Conservation (phyloP, 1,140 invertebrate genomes). For the Carcinoscorpius rotundicauda region DNA sequence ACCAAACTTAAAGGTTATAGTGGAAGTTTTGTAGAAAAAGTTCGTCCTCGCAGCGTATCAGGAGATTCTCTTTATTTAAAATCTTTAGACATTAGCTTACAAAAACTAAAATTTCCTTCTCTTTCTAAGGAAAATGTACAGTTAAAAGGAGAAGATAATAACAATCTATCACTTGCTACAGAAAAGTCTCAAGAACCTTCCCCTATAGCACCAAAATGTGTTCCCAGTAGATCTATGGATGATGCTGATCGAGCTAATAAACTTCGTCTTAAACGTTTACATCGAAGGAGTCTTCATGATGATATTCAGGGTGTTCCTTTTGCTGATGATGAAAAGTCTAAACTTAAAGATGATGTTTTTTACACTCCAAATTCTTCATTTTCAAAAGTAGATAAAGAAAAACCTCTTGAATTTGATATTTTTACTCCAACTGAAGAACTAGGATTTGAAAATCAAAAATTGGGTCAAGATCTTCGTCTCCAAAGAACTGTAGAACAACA, state of each 20-base stretch:
- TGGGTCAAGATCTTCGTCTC: slow-evolving; percentile 28
- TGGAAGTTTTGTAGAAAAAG: slow-evolving; percentile 23
- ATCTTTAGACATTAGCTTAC: slow-evolving; percentile 21
- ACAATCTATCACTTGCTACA: not conserved
- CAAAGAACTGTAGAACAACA: slow-evolving; percentile 43
- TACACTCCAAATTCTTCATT: slow-evolving; percentile 7
- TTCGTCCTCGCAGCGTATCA: slow-evolving; percentile 19
- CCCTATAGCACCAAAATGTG: not conserved
- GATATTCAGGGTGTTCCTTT: slow-evolving; percentile 22
- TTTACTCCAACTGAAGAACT: not conserved
- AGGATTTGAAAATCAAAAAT: not conserved
- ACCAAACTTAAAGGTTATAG: slow-evolving; percentile 21
- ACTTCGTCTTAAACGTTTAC: slow-evolving; percentile 11
- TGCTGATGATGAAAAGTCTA: slow-evolving; percentile 21
- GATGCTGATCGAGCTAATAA: slow-evolving; percentile 5
- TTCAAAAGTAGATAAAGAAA: not conserved
- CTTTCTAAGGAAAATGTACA: slow-evolving; percentile 6
- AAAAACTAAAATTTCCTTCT: slow-evolving; percentile 22
- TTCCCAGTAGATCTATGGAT: not conserved
- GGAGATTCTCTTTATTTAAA: slow-evolving; percentile 23
- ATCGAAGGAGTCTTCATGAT: slow-evolving; percentile 20
- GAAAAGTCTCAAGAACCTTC: not conserved
- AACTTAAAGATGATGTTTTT: slow-evolving; percentile 19
- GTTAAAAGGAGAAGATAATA: not conserved
- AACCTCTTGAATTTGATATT: not conserved